Conservation (phyloP, 2,797 vertebrate species). For the Catamblyrhynchus diadema region DNA sequence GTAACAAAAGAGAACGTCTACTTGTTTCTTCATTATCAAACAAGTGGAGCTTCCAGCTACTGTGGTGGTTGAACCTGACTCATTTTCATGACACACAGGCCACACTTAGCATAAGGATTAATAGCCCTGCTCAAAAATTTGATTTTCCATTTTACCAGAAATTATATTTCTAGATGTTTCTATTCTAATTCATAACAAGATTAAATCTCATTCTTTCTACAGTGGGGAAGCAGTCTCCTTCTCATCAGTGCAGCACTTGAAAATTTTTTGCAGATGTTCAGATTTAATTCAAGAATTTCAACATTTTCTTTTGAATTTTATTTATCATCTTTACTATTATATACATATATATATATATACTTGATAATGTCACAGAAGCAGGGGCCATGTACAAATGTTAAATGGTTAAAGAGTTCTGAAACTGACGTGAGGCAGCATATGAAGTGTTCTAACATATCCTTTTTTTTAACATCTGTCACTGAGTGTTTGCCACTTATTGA, state of each 20-base stretch:
- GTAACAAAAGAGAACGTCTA: conserved; percentile 34
- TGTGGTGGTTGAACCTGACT: background rate
- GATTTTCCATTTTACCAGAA: background rate
- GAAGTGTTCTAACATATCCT: background rate
- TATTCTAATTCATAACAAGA: background rate
- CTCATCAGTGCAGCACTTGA: background rate
- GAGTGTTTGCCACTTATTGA: background rate
- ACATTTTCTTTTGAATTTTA: background rate
- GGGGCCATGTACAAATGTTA: background rate
- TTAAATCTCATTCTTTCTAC: background rate
- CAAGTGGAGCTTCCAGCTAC: background rate
- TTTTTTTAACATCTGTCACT: background rate
- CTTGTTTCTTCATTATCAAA: conserved; percentile 60
- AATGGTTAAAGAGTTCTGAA: background rate
- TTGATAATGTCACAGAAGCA: background rate
- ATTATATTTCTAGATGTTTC: background rate
- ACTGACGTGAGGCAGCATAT: background rate
- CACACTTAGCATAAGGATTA: background rate
- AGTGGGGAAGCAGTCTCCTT: background rate
- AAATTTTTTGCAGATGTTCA: background rate
- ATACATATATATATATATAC: background rate
- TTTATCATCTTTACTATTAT: background rate
- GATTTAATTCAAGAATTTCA: background rate
- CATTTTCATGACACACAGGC: background rate
- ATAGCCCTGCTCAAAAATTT: background rate